phyloP scores from a whole-genome alignment of 2,113 vertebrate species.

The Daphoenositta chrysoptera region DNA sequence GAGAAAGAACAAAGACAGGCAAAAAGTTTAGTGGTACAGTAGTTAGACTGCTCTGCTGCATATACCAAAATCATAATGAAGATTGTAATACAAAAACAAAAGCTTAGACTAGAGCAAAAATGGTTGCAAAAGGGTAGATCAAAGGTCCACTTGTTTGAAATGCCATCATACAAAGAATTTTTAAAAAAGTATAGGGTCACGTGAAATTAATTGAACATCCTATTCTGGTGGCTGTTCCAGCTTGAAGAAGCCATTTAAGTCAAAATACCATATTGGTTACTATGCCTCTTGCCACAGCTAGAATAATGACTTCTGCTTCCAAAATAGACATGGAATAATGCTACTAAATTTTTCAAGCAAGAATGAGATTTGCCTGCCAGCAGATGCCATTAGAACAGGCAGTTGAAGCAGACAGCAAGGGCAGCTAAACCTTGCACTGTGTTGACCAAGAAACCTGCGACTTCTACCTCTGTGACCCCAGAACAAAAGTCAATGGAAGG shows the following conservation, averaged over 20 bases:
- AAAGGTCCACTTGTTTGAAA: background rate
- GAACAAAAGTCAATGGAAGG: background rate
- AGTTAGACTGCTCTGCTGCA: background rate
- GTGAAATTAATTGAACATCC: background rate
- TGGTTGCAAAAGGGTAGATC: background rate
- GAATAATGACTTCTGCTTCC: background rate
- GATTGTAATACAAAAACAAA: background rate
- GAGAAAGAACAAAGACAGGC: background rate
- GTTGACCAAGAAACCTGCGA: rapidly evolving
- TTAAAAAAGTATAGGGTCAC: background rate
- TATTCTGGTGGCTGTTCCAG: background rate
- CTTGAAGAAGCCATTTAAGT: background rate
- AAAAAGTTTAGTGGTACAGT: background rate
- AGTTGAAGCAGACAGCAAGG: background rate
- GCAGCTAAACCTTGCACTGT: background rate
- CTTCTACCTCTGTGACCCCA: background rate
- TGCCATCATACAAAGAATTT: background rate
- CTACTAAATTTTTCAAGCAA: background rate
- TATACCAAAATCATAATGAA: background rate
- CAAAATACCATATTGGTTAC: background rate
- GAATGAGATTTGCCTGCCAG: background rate
- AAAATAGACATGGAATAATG: background rate
- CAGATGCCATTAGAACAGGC: background rate
- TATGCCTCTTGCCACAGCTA: background rate
- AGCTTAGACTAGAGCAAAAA: background rate